Evolutionary conservation across 2,113 vertebrate species (phyloP), one percentile per base, ranked within the genome.

Genomic region (Perca flavescens): DNA sequence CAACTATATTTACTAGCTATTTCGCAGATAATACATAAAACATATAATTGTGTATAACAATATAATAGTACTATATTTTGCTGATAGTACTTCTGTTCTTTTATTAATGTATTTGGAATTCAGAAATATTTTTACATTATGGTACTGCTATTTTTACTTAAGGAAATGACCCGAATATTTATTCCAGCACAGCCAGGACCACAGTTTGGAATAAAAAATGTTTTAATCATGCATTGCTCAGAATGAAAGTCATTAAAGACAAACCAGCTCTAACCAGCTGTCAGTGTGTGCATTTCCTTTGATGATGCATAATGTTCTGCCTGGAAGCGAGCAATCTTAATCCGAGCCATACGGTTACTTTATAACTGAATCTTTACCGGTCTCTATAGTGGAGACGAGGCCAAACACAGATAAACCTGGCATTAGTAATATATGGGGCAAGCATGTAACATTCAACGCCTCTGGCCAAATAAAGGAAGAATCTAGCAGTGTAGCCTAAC

Each of bases 201-300:
- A 36, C 22, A 46, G 25, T 40, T 60, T 73, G 15, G n/a, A 76
- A 43, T 43, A 11, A 10, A 43, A 43, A 10, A 43, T 11, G 2
- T 3, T 11, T 43, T 11, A 43, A 43, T 77, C 5, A 43, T 2
- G 49, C 34, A 58, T 4, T 47, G 61, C 71, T 74, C 28, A 15
- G n/a, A 64, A 15, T 57, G 22, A 47, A 61, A 58, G 57, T 53
- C 8, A 76, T 61, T 9, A 31, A 58, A 88, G 61, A 22, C 11
- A 68, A 74, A 66, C 9, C 56, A 80, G 81, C 53, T 76, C 25
- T 16, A 54, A 61, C 52, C 85, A 83, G 74, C 79, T 90, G 91
- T 86, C 74, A 87, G 57, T 53, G 86, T 75, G 70, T 88, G 78
- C 86, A 79, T 91, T 90, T 89, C 85, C 74, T 83, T 80, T 54